Conservation (phyloP, 1,140 invertebrate genomes). For the Drosophila seguyi region DNA sequence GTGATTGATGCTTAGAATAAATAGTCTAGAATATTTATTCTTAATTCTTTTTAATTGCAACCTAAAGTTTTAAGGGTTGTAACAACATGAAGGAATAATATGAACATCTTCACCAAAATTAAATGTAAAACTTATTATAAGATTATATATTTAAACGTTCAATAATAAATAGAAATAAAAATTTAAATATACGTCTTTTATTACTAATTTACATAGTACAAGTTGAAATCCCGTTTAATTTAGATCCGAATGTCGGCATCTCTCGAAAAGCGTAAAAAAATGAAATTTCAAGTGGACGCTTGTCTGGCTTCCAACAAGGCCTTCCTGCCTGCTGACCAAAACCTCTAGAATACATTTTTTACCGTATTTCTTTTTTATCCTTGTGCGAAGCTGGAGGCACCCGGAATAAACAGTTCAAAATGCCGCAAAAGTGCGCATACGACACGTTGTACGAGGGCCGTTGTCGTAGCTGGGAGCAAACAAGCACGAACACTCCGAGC, state of each 20-base stretch:
- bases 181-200: background rate
- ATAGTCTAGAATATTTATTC: too few relatives aligned
- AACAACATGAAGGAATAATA: too few relatives aligned
- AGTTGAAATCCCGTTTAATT: background rate
- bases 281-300: constrained; percentile 37
- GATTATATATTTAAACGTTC: too few relatives aligned
- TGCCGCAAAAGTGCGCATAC: constrained; percentile 79
- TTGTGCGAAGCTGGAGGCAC: constrained; percentile 6
- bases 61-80: too few relatives aligned
- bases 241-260: background rate
- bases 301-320: constrained; percentile 37
- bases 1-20: background rate
- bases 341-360: constrained; percentile 4
- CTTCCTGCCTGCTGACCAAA: constrained; percentile 1
- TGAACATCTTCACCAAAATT: too few relatives aligned
- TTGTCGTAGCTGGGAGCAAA: constrained; percentile 47
- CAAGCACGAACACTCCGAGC: constrained; percentile 44
- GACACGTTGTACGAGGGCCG: constrained; percentile 65
- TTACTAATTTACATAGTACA: background rate
- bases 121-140: too few relatives aligned
- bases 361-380: background rate
- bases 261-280: constrained; percentile 8
- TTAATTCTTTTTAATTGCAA: too few relatives aligned
- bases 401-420: constrained; percentile 70
- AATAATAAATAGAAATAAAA: background rate